Percentiles rank a stretch among this genome's conserved stretches.
phyloP scores from a whole-genome alignment of 2,797 vertebrate species.

The Nyctalus aviator region DNA sequence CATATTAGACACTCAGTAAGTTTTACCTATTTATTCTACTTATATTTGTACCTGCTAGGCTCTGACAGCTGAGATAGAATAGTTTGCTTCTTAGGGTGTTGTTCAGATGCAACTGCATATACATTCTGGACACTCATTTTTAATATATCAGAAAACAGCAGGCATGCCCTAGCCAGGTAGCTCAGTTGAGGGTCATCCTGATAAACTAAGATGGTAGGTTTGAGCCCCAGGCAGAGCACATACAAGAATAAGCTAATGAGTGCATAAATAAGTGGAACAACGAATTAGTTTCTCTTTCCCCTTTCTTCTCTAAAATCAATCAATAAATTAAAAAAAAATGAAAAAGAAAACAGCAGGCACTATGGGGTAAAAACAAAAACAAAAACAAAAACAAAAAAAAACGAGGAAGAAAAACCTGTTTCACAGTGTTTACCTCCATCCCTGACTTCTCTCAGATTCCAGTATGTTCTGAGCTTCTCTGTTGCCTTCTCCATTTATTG shows the following conservation, averaged over 20 bases:
- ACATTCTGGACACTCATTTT: slow-evolving; percentile 28
- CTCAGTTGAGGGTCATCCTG: no score
- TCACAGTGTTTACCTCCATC: neutral
- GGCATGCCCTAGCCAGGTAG: neutral
- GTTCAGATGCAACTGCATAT: slow-evolving; percentile 28
- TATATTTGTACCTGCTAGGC: neutral
- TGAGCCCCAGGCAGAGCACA: no score
- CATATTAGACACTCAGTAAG: neutral
- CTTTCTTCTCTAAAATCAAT: neutral
- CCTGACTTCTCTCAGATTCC: neutral
- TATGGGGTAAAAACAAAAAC: neutral
- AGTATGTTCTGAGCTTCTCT: neutral
- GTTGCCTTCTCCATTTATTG: slow-evolving; percentile 6
- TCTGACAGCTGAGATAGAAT: slow-evolving; percentile 20
- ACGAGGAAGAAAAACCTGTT: slow-evolving; percentile 8
- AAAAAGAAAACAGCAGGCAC: neutral
- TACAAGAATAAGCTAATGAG: neutral
- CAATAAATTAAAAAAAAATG: neutral
- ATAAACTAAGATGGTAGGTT: no score
- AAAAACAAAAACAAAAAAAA: neutral
- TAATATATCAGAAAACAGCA: neutral
- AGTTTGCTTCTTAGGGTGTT: slow-evolving; percentile 2
- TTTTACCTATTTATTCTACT: slow-evolving; percentile 4
- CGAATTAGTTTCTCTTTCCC: neutral
- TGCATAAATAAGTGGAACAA: neutral